Base-by-base conservation (phyloP, 2,113 vertebrate species). In the Paradoxurus hermaphroditus region DNA sequence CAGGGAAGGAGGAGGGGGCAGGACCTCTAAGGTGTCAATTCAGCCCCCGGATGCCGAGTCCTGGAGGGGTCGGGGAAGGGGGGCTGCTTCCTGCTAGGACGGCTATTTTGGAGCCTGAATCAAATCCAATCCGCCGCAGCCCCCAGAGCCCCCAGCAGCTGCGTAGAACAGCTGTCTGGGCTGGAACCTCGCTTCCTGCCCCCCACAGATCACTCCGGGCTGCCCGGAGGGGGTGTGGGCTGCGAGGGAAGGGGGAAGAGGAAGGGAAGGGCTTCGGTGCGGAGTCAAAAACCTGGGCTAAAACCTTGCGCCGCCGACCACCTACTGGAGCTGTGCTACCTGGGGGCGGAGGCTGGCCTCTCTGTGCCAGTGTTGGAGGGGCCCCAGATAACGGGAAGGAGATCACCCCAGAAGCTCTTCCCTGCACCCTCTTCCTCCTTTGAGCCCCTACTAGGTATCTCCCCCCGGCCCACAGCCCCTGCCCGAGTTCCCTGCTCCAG, bases 51-150 rank as follows among this genome's bases (percentile, higher is more conserved):
- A 96, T 92, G 94, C 70, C 83, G 85, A 68, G 96, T 91, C 95
- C 92, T 88, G 72, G 92, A 85, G 85, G 94, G 90, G 44, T 46
- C 68, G 85, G 92, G 62, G 96, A 94, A 97, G 83, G 95, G 95
- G 98, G 82, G 65, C 91, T 68, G 82, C 97, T 98, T 98, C 98
- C 97, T 97, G 98, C 97, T 91, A 51, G 11, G 90, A 90, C 8
- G 78, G 97, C 92, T 98, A 98, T 98, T 98, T 97, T 96, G 97
- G 97, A 97, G 97, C 85, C 78, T 97, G 98, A 97, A 97, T 96
- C 97, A 83, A 98, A 97, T 96, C 97, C 85, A 98, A 97, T 97
- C 96, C 90, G 59, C 79, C 0, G 65, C 96, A 93, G 87, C 96
- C 98, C 97, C 81, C 92, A 94, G 92, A 98, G 92, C 94, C 97